Base-by-base conservation (phyloP, 2,888 invertebrate genomes). In the Habrosyne pyritoides region DNA sequence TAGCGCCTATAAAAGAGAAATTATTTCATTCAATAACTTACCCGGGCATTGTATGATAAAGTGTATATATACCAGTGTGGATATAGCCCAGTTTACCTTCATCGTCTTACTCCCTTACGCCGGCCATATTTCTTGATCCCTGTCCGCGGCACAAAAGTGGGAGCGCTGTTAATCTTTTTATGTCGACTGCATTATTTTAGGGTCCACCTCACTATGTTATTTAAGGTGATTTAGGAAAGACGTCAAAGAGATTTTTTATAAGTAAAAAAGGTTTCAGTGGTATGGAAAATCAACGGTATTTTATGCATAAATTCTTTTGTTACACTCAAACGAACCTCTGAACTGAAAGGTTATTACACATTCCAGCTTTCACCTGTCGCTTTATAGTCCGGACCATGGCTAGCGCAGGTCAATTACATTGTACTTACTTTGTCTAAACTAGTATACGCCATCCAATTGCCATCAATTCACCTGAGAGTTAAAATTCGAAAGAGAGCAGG, bases 151-250 rank as follows among this genome's bases (percentile, higher is more conserved):
- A 84, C 83, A 81, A 81, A 83, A 83, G 78, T 78, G 77, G 76
- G 75, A 56, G 67, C 61, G 79, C 79, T 81, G 84, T 85, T 86
- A 86, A 87, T 87, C 86, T 87, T 84, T 85, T 83, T 80, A 81
- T 77, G 83, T 85, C 81, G 76, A 77, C 82, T 86, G 81, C 83
- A 85, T 86, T 87, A 84, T 83, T 81, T 83, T 77, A 77, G 71
- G 71, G 73, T 70, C 71, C 67, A 63, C 50, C 61, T 71, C 69
- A 60, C 68, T 72, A 67, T 72, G 71, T 73, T 73, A 69, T 76
- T 73, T 71, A 72, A 74, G 69, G 66, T 70, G 57, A 64, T 71
- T 60, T 69, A 65, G 59, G 50, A 55, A 47, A 53, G 67, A 63
- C 62, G 58, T 64, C 52, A 30, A 14, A 49, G 49, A 60, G 63